Base-by-base conservation (phyloP, 2,888 invertebrate genomes). In the Eretmocerus hayati region DNA sequence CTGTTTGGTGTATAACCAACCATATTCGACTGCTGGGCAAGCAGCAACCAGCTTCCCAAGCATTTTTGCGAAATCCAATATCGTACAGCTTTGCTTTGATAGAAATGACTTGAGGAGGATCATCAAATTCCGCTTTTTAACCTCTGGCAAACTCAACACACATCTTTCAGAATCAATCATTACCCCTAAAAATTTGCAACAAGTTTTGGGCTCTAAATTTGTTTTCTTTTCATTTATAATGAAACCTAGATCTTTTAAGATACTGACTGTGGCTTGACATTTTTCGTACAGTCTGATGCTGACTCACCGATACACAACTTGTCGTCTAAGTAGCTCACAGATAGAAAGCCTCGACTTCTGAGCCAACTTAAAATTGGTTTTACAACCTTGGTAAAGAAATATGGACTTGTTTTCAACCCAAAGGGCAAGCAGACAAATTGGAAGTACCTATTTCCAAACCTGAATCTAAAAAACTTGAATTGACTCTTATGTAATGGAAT, bases 1-100 rank as follows among this genome's bases (percentile, higher is more conserved):
- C n/a, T n/a, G n/a, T n/a, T n/a, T n/a, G n/a, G n/a, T n/a, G n/a
- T n/a, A 48, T 2, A 54, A 23, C 21, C 46, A 38, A 19, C 57
- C 54, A 33, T 57, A 57, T n/a, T 46, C 38, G 9, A 56, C 38
- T 5, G 52, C 54, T 22, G 52, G n/a, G n/a, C n/a, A n/a, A n/a
- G n/a, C n/a, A n/a, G n/a, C n/a, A n/a, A n/a, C n/a, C n/a, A n/a
- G n/a, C n/a, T n/a, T n/a, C n/a, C n/a, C n/a, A n/a, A 38, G 21
- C 5, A 38, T 5, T 11, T 13, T 22, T 3, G 38, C 6, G 22
- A 38, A 38, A n/a, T 21, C 21, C 5, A 4, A 22, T 4, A 38
- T 38, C 3, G 4, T 21, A 38, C 38, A 38, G 15, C 15, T 32
- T 6, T 13, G 5, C 22, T 8, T 4, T 15, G 4, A 22, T 13